Evolutionary conservation across 2,888 invertebrate genomes (phyloP).

Genomic region (Orthonychiurus folsomi): DNA sequence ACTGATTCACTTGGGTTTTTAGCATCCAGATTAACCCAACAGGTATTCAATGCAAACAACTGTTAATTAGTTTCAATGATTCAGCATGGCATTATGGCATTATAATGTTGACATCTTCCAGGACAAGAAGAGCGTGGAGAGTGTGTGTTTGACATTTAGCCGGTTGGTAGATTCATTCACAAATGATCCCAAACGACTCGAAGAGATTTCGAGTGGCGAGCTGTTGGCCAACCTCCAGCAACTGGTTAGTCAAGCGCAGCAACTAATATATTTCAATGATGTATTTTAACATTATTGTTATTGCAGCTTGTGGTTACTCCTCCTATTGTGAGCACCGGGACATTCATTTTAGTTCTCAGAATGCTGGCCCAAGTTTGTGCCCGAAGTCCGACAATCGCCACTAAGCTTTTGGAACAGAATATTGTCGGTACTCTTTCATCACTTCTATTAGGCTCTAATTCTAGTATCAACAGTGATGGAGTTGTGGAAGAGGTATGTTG

Average conservation of each 20-base stretch:
- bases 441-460: slow-evolving; percentile 83
- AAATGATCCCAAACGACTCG: slow-evolving; percentile 75
- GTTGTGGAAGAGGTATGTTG: slow-evolving; percentile 26
- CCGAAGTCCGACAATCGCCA: slow-evolving; percentile 87
- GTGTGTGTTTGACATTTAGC: slow-evolving; percentile 91
- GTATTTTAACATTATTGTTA: neutral
- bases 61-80: neutral
- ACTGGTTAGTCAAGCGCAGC: slow-evolving; percentile 50
- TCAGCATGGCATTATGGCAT: neutral
- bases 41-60: slow-evolving; percentile 43
- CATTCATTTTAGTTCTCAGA: slow-evolving; percentile 91
- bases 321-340: slow-evolving; percentile 85
- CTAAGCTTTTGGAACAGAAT: slow-evolving; percentile 82
- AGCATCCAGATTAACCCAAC: slow-evolving; percentile 56
- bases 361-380: slow-evolving; percentile 95
- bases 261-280: neutral
- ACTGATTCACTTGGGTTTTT: slow-evolving; percentile 77
- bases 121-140: slow-evolving; percentile 97
- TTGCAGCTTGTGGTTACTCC: slow-evolving; percentile 79
- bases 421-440: slow-evolving; percentile 92
- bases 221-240: slow-evolving; percentile 88
- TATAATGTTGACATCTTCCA: slow-evolving; percentile 43
- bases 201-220: slow-evolving; percentile 87
- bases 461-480: slow-evolving; percentile 49
- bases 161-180: slow-evolving; percentile 94